Conservation (phyloP, 2,113 vertebrate species). For the Trematomus loennbergii region DNA sequence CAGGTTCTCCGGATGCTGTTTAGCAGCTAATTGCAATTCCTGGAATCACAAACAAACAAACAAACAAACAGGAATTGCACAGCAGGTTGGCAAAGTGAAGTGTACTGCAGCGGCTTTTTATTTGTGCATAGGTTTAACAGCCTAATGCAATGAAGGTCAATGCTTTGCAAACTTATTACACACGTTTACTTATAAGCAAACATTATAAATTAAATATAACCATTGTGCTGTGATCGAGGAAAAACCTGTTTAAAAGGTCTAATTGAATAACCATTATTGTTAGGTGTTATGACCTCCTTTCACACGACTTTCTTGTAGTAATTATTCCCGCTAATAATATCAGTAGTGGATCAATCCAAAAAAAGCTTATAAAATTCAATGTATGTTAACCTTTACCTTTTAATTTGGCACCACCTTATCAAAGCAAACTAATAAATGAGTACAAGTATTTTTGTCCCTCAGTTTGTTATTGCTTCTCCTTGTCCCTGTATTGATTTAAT, state of each 20-base stretch:
- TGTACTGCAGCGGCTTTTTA: no score
- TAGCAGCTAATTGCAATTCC: slow-evolving; percentile 48
- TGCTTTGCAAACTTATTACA: neutral
- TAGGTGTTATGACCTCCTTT: no score
- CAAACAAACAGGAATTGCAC: slow-evolving; percentile 12
- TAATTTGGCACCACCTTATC: no score
- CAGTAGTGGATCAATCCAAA: neutral
- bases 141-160: neutral
- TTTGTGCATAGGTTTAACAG: neutral
- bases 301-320: neutral
- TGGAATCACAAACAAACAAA: slow-evolving; percentile 34
- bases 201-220: neutral
- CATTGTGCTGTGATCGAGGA: neutral
- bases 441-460: neutral
- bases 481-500: neutral
- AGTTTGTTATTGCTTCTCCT: neutral
- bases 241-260: no score
- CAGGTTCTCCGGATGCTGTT: slow-evolving; percentile 39
- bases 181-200: neutral
- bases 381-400: neutral
- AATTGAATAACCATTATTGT: no score
- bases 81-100: neutral
- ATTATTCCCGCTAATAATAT: neutral
- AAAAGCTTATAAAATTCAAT: neutral
- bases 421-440: neutral